These are phyloP conservation scores for Aphelenchoides avenae DNA, from an alignment of 1,140 invertebrate species.

Conservation along the genomic window DNA sequence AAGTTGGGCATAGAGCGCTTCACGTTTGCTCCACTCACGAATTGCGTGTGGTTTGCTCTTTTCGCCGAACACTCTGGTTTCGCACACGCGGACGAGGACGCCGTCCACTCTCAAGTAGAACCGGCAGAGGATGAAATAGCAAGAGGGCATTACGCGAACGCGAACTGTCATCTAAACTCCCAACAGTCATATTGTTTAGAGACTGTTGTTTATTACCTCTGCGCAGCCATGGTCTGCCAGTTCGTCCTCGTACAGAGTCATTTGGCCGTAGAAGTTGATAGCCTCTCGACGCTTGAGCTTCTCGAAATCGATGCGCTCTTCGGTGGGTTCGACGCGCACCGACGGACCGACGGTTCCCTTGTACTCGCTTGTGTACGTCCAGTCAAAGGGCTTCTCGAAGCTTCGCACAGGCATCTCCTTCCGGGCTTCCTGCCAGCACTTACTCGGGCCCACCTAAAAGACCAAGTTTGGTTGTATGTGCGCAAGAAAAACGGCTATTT, in stretches of 20 bases:
- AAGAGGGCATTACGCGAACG: constrained; percentile 87
- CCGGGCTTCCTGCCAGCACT: constrained; percentile 30
- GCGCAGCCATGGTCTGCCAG: constrained; percentile 86
- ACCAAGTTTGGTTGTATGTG: not conserved
- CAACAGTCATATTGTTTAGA: not conserved
- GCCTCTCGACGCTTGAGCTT: constrained; percentile 81
- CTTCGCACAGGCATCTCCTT: constrained; percentile 5
- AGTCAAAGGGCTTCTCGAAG: constrained; percentile 76
- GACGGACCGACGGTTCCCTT: constrained; percentile 61
- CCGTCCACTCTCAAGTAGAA: constrained; percentile 86
- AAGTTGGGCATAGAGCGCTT: constrained; percentile 26
- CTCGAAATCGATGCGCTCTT: constrained; percentile 75
- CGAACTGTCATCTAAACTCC: constrained; percentile 57
- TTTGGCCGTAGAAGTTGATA: constrained; percentile 88
- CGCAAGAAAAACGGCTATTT: not conserved
- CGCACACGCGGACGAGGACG: constrained; percentile 71
- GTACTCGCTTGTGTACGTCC: constrained; percentile 77
- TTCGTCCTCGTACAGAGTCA: constrained; percentile 94
- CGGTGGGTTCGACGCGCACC: constrained; percentile 63
- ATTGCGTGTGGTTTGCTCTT: constrained; percentile 42
- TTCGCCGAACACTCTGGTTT: constrained; percentile 85
- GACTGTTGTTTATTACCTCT: constrained; percentile 19
- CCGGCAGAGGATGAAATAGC: constrained; percentile 82
- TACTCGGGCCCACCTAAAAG: constrained; percentile 30
- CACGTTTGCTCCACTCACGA: constrained; percentile 48